These are phyloP conservation scores for Catostylus mosaicus DNA, from an alignment of 30 jellyfish, hydroid and myxozoan genomes.

Conservation along the genomic window DNA sequence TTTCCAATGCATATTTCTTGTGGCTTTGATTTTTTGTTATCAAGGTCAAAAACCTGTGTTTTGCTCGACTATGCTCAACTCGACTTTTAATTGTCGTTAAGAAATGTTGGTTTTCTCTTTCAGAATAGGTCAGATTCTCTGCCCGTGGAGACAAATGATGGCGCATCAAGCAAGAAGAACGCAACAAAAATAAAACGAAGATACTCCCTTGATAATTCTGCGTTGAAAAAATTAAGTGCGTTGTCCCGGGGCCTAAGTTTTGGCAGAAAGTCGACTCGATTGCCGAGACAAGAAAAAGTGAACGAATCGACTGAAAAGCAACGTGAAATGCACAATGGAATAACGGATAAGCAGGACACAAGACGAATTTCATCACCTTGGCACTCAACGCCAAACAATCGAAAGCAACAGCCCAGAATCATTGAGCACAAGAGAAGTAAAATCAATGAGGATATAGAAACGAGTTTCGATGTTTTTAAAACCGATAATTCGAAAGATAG, in stretches of 20 bases:
- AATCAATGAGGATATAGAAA: not conserved
- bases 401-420: not conserved
- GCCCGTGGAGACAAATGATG: not conserved
- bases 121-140: too few species aligned
- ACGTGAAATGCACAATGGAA: not conserved
- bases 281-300: not conserved
- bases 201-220: conserved; percentile 61
- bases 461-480: conserved; percentile 11
- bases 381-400: conserved; percentile 53
- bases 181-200: conserved; percentile 43
- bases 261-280: conserved; percentile 30
- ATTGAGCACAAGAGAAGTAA: not conserved
- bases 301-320: not conserved
- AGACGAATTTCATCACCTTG: not conserved
- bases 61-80: too few species aligned
- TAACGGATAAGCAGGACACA: not conserved
- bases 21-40: too few species aligned
- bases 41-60: too few species aligned
- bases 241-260: conserved; percentile 49
- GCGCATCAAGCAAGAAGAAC: conserved; percentile 11
- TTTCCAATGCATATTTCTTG: too few species aligned
- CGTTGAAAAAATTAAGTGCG: conserved; percentile 35
- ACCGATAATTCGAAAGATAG: not conserved
- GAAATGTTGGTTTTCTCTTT: too few species aligned
- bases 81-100: too few species aligned